Conservation (phyloP, 2,888 invertebrate genomes). For the Mimachlamys varia region DNA sequence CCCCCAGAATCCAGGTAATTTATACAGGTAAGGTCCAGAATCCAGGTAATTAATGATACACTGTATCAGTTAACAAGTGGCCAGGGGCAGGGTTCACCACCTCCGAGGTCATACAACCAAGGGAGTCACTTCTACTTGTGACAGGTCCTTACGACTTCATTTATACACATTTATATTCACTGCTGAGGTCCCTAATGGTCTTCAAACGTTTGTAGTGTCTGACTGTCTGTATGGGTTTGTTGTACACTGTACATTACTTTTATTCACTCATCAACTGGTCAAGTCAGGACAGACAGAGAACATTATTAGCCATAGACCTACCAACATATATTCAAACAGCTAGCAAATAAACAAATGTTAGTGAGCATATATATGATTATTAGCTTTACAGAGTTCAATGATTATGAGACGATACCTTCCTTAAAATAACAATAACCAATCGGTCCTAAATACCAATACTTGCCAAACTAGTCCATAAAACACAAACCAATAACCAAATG, state of each 20-base stretch:
- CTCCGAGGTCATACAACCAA: background rate
- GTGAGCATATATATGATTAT: no score
- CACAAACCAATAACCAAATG: no score
- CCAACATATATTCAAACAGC: no score
- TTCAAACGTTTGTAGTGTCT: background rate
- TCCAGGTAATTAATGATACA: constrained; percentile 18
- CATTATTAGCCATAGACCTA: no score
- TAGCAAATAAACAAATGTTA: no score
- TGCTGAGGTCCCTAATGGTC: background rate
- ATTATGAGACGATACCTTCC: no score
- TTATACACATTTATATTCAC: constrained; percentile 2
- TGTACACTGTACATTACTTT: background rate
- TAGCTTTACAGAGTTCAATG: no score
- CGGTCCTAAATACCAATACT: no score
- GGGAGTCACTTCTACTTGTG: background rate
- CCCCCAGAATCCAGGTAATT: no score
- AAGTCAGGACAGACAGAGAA: no score
- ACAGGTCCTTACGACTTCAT: background rate
- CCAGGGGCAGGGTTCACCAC: constrained; percentile 5
- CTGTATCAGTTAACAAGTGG: background rate
- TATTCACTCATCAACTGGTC: background rate
- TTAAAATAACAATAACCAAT: no score
- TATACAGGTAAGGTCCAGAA: background rate
- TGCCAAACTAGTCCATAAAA: no score
- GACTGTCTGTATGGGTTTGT: background rate